phyloP scores from a whole-genome alignment of 64 coral and sea anemone species.

The Catalaphyllia jardinei region DNA sequence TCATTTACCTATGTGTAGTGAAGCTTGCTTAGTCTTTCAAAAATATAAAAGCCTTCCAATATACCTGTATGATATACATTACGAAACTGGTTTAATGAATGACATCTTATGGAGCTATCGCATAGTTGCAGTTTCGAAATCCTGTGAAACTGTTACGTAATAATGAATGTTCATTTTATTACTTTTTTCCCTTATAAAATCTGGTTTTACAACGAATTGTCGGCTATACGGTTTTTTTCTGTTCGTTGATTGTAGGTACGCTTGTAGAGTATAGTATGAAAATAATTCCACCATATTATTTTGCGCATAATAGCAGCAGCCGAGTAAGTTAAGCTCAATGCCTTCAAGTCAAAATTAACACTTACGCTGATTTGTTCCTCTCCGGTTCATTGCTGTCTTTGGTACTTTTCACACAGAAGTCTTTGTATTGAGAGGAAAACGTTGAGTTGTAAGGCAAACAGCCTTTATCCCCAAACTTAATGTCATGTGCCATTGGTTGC shows the following conservation, averaged over 20 bases:
- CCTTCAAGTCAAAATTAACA: neutral
- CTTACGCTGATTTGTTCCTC: slow-evolving; percentile 81
- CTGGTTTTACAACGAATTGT: neutral
- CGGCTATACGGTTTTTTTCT: neutral
- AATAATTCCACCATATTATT: too few species aligned
- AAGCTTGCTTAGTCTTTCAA: too few species aligned
- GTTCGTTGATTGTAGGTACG: too few species aligned
- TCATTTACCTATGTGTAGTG: too few species aligned
- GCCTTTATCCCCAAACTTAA: slow-evolving; percentile 92
- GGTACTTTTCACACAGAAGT: slow-evolving; percentile 87
- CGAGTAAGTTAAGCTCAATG: too few species aligned
- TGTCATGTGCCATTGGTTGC: slow-evolving; percentile 91
- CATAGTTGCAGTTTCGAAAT: too few species aligned
- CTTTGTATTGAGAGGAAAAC: slow-evolving; percentile 55
- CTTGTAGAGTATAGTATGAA: too few species aligned
- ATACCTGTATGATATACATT: too few species aligned
- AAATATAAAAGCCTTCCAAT: too few species aligned
- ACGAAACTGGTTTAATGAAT: too few species aligned
- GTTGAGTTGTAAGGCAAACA: slow-evolving; percentile 85
- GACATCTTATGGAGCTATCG: too few species aligned
- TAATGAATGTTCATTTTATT: neutral
- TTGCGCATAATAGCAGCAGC: too few species aligned
- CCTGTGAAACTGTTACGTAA: neutral
- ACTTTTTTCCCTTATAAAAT: neutral
- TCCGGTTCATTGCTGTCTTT: slow-evolving; percentile 67